A percentile compares a stretch with the other conserved stretches of the same genome.
Conservation (phyloP, 2,113 vertebrate genomes). For the Protomyctophum bolini region DNA sequence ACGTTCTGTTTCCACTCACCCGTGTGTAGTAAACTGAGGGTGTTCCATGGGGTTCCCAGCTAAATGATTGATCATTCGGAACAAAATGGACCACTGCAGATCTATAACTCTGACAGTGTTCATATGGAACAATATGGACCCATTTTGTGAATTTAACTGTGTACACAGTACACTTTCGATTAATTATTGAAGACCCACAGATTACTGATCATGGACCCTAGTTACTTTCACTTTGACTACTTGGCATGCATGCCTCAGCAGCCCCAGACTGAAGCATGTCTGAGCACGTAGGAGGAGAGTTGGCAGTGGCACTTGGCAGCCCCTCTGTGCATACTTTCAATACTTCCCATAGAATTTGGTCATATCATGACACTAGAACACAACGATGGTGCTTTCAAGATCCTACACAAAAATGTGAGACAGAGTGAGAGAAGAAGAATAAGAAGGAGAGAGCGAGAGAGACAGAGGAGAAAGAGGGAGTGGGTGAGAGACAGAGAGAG, state of each 20-base stretch:
- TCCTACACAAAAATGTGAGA: background rate
- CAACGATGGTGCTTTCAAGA: constrained; percentile 19
- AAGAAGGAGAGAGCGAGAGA: background rate
- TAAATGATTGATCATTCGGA: too few relatives aligned
- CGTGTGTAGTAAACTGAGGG: background rate
- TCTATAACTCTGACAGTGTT: too few relatives aligned
- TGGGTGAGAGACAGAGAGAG: background rate
- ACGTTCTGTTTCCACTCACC: background rate
- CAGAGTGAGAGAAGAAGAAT: background rate
- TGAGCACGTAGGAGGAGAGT: constrained; percentile 45
- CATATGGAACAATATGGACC: too few relatives aligned
- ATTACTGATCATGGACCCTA: constrained; percentile 8
- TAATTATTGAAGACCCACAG: background rate
- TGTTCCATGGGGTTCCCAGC: too few relatives aligned
- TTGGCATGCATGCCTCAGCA: constrained; percentile 36
- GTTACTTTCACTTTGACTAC: constrained; percentile 10
- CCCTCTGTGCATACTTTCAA: constrained; percentile 25
- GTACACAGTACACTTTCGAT: background rate
- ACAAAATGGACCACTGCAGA: too few relatives aligned
- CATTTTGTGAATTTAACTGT: too few relatives aligned
- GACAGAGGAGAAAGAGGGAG: background rate
- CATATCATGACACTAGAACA: constrained; percentile 8
- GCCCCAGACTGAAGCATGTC: constrained; percentile 58
- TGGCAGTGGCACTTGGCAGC: constrained; percentile 20
- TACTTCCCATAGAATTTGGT: constrained; percentile 26